phyloP scores from a whole-genome alignment of 2,888 invertebrate genomes.

The Clusia tigrina region DNA sequence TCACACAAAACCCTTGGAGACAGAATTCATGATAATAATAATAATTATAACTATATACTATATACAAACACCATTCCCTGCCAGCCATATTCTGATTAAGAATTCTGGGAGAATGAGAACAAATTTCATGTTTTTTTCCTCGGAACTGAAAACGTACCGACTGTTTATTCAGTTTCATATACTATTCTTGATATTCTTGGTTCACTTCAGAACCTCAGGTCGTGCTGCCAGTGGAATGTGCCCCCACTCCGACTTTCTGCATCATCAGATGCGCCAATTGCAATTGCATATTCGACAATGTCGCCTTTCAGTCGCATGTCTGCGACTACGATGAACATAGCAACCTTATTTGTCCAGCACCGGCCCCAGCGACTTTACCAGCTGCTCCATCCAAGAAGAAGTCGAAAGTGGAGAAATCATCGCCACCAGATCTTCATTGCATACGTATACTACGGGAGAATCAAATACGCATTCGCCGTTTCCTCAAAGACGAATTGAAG shows the following conservation, averaged over 20 bases:
- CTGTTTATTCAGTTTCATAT: too few species aligned
- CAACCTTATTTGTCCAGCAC: constrained; percentile 32
- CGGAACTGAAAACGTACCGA: too few species aligned
- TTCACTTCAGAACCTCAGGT: too few species aligned
- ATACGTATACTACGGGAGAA: constrained; percentile 58
- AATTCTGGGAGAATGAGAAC: too few species aligned
- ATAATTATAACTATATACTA: too few species aligned
- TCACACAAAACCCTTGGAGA: too few species aligned
- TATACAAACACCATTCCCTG: too few species aligned
- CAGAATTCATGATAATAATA: too few species aligned
- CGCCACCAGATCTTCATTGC: constrained; percentile 46
- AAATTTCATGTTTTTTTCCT: too few species aligned
- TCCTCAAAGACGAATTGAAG: constrained; percentile 60
- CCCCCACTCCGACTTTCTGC: constrained; percentile 28
- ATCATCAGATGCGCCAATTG: constrained; percentile 56
- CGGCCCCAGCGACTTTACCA: neutral
- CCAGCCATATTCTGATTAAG: too few species aligned
- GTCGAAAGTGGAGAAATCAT: constrained; percentile 35
- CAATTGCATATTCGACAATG: constrained; percentile 46
- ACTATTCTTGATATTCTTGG: too few species aligned
- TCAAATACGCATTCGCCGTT: constrained; percentile 59
- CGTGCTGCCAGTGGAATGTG: too few species aligned
- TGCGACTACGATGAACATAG: constrained; percentile 51
- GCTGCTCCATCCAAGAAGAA: constrained; percentile 32
- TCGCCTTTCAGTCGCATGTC: constrained; percentile 48